Evolutionary conservation across 1,140 invertebrate genomes (phyloP), one percentile per base, ranked within the genome.

Genomic region (Psix sp.): DNA sequence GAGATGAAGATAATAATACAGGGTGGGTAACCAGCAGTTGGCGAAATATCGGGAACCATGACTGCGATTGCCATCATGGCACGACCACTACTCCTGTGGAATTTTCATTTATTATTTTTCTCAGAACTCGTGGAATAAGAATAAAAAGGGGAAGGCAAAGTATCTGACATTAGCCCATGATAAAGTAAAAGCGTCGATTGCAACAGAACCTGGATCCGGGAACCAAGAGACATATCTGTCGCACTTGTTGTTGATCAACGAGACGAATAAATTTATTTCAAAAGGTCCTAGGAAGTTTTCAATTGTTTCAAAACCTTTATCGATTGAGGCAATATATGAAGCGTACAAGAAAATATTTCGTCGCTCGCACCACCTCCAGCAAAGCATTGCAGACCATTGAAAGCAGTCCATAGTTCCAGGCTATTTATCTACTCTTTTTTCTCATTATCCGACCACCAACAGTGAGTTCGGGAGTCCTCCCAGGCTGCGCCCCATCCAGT

Each of bases 291-390:
- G 74, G 29, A 4, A 1, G 11, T n/a, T n/a, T n/a, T n/a, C n/a
- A n/a, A n/a, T n/a, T n/a, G n/a, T n/a, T n/a, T n/a, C n/a, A n/a
- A n/a, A n/a, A 16, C 56, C 26, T 13, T 79, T 77, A 9, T 73
- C 59, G n/a, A 51, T 62, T n/a, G 73, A 67, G 2, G 40, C 14
- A 42, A 78, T 57, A 18, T 76, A 77, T 2, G 38, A 24, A n/a
- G 60, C 54, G 7, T 31, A 49, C 10, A 77, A 1, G 6, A 10
- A 56, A 10, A 76, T 62, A 11, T 76, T 62, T 6, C 63, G 18
- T 76, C 60, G 21, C 21, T 24, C 21, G 10, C 62, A 76, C 62
- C 72, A 77, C 26, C 68, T 13, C 73, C 67, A 76, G 24, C 43
- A 13, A 68, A 68, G 15, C 65, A 57, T 17, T 49, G 46, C 9